Conservation (phyloP, 2,797 vertebrate genomes). For the Sebastes itinus region DNA sequence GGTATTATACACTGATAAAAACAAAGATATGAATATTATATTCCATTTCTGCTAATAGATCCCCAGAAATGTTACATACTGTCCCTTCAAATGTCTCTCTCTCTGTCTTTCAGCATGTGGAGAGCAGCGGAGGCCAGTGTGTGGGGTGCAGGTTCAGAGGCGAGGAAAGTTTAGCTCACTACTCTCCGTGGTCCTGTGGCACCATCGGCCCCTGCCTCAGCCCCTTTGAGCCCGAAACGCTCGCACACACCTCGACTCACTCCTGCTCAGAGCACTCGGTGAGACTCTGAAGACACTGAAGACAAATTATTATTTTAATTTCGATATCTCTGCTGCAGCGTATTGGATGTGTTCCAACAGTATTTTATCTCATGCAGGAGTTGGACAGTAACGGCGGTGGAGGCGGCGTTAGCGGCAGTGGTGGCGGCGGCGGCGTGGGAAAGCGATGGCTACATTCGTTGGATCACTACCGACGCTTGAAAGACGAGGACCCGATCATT, state of each 20-base stretch:
- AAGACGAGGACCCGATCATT: conserved; percentile 98
- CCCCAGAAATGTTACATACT: too few relatives aligned
- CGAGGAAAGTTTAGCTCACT: conserved; percentile 90
- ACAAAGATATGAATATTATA: too few relatives aligned
- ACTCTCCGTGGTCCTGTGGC: conserved; percentile 96
- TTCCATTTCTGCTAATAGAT: too few relatives aligned
- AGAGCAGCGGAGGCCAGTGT: conserved; percentile 84
- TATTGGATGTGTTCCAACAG: background rate
- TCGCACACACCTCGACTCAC: conserved; percentile 79
- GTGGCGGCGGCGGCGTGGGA: conserved; percentile 69
- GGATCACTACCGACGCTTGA: conserved; percentile 89
- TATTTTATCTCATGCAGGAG: conserved; percentile 72
- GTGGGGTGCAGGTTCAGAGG: conserved; percentile 89
- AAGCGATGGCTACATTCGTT: conserved; percentile 90
- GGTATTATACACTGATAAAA: too few relatives aligned
- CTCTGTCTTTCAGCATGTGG: conserved; percentile 82
- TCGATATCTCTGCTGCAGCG: too few relatives aligned
- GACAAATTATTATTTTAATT: background rate
- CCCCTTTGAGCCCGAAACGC: conserved; percentile 88
- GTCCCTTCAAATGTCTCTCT: background rate
- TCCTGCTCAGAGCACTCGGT: conserved; percentile 79
- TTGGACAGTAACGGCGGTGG: conserved; percentile 76
- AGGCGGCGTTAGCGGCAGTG: conserved; percentile 8
- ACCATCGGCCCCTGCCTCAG: conserved; percentile 90
- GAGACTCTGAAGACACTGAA: conserved; percentile 17